Percentiles rank a stretch among this genome's conserved stretches.
phyloP scores from a whole-genome alignment of 2,797 vertebrate genomes.

The Morelia viridis region DNA sequence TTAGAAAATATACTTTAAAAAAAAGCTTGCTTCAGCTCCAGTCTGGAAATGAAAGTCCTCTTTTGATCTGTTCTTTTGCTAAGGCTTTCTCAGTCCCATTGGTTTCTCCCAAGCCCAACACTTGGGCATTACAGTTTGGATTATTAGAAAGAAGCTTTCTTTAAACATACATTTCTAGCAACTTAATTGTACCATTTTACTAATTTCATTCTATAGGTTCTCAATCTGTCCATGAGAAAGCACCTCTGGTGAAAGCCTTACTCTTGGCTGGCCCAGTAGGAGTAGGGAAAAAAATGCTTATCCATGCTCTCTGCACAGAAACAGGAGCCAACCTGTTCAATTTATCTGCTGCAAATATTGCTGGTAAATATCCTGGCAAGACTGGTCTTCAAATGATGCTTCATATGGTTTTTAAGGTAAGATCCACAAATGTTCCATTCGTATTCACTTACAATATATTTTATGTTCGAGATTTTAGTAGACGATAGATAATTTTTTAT shows the following conservation, averaged over 20 bases:
- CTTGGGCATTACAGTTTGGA: background rate
- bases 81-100: background rate
- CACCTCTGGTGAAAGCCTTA: constrained; percentile 79
- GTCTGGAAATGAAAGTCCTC: background rate
- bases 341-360: constrained; percentile 74
- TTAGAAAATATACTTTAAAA: background rate
- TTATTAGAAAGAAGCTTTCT: constrained; percentile 8
- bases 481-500: background rate
- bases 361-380: constrained; percentile 78
- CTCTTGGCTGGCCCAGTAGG: constrained; percentile 79
- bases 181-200: constrained; percentile 46
- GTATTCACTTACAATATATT: background rate
- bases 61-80: background rate
- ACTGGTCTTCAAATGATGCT: constrained; percentile 76
- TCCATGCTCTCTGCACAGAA: constrained; percentile 85
- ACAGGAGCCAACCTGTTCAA: constrained; percentile 86
- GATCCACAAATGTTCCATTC: background rate
- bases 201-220: constrained; percentile 74
- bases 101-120: background rate
- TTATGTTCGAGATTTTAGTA: background rate
- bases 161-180: constrained; percentile 36
- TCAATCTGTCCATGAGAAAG: constrained; percentile 77
- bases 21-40: background rate
- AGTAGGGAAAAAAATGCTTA: constrained; percentile 85
- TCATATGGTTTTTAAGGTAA: constrained; percentile 83